phyloP scores from a whole-genome alignment of 2,888 invertebrate genomes.

The Frankliniella fusca region DNA sequence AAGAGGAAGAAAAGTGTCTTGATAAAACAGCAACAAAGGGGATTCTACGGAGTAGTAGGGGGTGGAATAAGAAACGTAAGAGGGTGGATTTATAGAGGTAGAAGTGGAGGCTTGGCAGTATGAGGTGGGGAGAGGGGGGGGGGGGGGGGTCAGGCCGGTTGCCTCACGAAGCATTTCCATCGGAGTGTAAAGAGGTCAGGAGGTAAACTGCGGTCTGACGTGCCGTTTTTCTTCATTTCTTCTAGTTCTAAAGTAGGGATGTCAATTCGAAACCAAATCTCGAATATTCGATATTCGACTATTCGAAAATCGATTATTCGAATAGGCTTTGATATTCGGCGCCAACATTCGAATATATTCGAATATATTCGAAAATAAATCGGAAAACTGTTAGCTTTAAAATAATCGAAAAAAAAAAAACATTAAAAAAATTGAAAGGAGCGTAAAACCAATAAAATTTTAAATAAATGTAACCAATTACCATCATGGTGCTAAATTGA shows the following conservation, averaged over 20 bases:
- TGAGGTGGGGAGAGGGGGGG: neutral
- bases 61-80: neutral
- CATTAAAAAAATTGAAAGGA: too few relatives aligned
- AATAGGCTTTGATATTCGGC: too few relatives aligned
- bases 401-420: too few relatives aligned
- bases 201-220: neutral
- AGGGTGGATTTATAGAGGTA: constrained; percentile 20
- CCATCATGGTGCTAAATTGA: too few relatives aligned
- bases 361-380: too few relatives aligned
- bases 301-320: too few relatives aligned
- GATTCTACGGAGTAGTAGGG: neutral
- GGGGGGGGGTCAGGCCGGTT: neutral
- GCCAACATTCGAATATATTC: too few relatives aligned
- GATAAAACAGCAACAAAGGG: constrained; percentile 8
- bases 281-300: too few relatives aligned
- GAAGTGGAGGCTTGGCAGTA: neutral
- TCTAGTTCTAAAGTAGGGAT: neutral
- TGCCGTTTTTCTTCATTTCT: neutral
- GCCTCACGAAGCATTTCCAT: neutral
- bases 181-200: neutral
- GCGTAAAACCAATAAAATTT: too few relatives aligned
- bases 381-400: too few relatives aligned
- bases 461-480: too few relatives aligned
- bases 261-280: too few relatives aligned
- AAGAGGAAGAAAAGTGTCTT: constrained; percentile 1